A percentile compares a stretch with the other conserved stretches of the same genome.
Conservation (phyloP, 2,797 vertebrate species). For the Echiichthys vipera region DNA sequence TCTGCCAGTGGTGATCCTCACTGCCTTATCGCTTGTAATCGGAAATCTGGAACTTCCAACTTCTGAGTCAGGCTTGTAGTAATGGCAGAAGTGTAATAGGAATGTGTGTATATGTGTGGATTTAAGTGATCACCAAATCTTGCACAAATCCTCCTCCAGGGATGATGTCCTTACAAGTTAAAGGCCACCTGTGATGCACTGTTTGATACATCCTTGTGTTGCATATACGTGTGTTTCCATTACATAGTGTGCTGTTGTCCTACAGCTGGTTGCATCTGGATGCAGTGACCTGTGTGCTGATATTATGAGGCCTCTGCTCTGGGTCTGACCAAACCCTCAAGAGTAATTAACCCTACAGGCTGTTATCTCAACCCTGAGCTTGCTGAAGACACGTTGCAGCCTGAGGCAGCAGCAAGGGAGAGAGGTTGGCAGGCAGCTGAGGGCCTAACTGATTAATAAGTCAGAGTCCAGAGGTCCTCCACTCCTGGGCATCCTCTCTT, state of each 20-base stretch:
- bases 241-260: slow-evolving; percentile 45
- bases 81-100: too few relatives aligned
- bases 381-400: slow-evolving; percentile 56
- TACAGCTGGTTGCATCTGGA: slow-evolving; percentile 54
- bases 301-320: slow-evolving; percentile 52
- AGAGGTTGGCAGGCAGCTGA: slow-evolving; percentile 54
- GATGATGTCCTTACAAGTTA: neutral
- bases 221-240: slow-evolving; percentile 9
- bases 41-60: too few relatives aligned
- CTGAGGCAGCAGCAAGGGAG: slow-evolving; percentile 57
- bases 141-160: neutral
- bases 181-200: neutral
- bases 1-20: too few relatives aligned
- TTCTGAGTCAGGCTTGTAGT: too few relatives aligned
- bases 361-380: slow-evolving; percentile 54
- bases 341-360: slow-evolving; percentile 62
- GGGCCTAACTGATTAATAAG: slow-evolving; percentile 79
- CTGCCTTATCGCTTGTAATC: too few relatives aligned
- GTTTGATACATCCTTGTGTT: slow-evolving; percentile 29
- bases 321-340: slow-evolving; percentile 54
- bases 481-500: slow-evolving; percentile 80
- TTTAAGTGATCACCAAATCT: neutral
- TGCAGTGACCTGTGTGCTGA: slow-evolving; percentile 61
- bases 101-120: too few relatives aligned
- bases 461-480: slow-evolving; percentile 79